phyloP scores from a whole-genome alignment of 2,113 vertebrate genomes.

The Desmodus rotundus region DNA sequence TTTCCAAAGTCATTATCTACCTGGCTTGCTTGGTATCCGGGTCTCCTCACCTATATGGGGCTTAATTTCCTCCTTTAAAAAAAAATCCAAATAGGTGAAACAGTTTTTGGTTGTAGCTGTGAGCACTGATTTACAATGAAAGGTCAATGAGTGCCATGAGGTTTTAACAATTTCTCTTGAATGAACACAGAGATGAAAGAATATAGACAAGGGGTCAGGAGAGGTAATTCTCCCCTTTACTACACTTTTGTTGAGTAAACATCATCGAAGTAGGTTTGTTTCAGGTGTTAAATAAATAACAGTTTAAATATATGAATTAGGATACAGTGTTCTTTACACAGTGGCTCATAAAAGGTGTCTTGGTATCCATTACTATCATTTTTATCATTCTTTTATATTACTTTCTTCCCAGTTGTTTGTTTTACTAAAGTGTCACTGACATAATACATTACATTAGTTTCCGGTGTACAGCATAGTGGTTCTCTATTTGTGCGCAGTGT shows the following conservation, averaged over 20 bases:
- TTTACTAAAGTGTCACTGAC: background rate
- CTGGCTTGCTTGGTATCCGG: background rate
- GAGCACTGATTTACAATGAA: background rate
- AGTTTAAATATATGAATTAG: background rate
- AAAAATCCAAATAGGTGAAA: background rate
- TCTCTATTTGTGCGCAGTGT: background rate
- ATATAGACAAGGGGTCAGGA: background rate
- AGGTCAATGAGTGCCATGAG: background rate
- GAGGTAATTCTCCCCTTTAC: background rate
- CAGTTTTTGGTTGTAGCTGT: background rate
- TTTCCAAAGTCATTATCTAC: background rate
- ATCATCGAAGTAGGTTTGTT: background rate
- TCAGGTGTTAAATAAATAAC: background rate
- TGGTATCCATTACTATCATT: background rate
- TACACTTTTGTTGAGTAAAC: background rate
- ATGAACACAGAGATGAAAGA: background rate
- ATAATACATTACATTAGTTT: background rate
- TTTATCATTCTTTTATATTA: background rate
- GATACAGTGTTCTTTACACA: background rate
- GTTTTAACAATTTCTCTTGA: background rate
- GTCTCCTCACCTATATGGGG: background rate
- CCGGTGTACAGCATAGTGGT: background rate
- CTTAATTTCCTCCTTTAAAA: slow-evolving; percentile 30
- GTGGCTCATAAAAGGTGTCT: background rate
- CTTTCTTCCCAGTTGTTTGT: background rate